Evolutionary conservation across 1,140 invertebrate genomes (phyloP), one percentile per base, ranked within the genome.

Genomic region (Ditylenchus dipsaci): DNA sequence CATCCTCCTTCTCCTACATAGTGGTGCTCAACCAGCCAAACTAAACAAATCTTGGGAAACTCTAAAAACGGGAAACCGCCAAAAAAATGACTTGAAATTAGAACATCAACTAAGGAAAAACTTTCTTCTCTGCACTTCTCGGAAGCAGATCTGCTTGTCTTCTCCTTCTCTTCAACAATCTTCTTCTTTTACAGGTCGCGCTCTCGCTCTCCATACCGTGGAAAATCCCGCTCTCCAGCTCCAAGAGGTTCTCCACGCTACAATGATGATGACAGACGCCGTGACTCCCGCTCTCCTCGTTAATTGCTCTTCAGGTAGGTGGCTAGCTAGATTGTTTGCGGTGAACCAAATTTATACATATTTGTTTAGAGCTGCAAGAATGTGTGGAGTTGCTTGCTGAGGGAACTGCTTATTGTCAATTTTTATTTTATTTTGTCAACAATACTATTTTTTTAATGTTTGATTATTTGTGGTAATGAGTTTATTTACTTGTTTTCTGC

Each of bases 121-220:
- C 33, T 38, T 38, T 38, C 33, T 38, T 38, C 33, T 38, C 33
- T 38, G 33, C 33, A 38, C 33, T 38, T 38, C 33, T 38, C 11
- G 33, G 33, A 3, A 38, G 33, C 33, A 11, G 33, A 38, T 38
- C 33, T 38, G 3, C 33, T 53, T 53, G 49, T 53, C 1, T 26
- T 53, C 49, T 19, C 15, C 49, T 53, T 21, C 49, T 53, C 49
- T 38, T 38, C 49, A 53, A 53, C n/a, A 21, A 21, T 53, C 49
- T 53, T 21, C 59, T 45, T 61, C 3, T 23, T 19, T 65, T 65
- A 13, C 33, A 65, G 63, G 27, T 65, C 63, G 63, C 63, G 63
- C n/a, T 65, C 63, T 56, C 63, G 63, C 33, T 65, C 63, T n/a
- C 63, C 63, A 3, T 65, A 65, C 61, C 42, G 42, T 65, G 42